Evolutionary conservation across 2,797 vertebrate species (phyloP), one percentile per base, ranked within the genome.

Genomic region (Enteromius anoplus): DNA sequence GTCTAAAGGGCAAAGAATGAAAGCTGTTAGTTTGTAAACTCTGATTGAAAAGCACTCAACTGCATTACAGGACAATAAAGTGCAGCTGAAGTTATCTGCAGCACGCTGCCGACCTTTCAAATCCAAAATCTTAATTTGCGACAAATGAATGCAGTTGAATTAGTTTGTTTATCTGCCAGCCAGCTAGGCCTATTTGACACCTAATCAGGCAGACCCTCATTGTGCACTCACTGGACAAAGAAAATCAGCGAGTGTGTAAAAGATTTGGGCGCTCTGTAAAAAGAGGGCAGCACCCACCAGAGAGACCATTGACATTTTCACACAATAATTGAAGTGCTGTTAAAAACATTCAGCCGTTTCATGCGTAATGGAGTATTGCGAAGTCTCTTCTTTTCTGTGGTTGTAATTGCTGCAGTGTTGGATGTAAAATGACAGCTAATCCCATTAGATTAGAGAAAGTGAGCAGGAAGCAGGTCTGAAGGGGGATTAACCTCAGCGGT

Each of bases 401-500:
- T 66, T 42, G 71, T 86, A 85, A 84, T 82, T 84, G 82, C 76
- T 76, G 66, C 49, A 81, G 76, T 72, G 73, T 80, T 80, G 80
- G 49, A 82, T 49, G 47, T 82, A 62, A 86, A 85, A 76, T 85
- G 64, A 84, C 58, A 70, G 64, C 78, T 87, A 87, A 87, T 85
- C 86, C 82, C 64, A 78, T 85, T 83, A 85, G 83, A 78, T 83
- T 87, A 78, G 75, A 78, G 75, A 72, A 77, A 76, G 70, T 76
- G 80, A 83, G 81, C 64, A 85, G 32, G 90, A 91, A 88, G 53
- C 78, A 80, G 88, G 80, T 84, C 80, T 86, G 90, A 92, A 93
- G 92, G 92, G 85, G 85, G 91, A 93, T 93, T 93, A 92, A 87
- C 86, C 71, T 75, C 78, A 85, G 86, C 72, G 88, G 88, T 89